These are phyloP conservation scores for Symphodus melops DNA, from an alignment of 2,113 vertebrate species.

Conservation along the genomic window DNA sequence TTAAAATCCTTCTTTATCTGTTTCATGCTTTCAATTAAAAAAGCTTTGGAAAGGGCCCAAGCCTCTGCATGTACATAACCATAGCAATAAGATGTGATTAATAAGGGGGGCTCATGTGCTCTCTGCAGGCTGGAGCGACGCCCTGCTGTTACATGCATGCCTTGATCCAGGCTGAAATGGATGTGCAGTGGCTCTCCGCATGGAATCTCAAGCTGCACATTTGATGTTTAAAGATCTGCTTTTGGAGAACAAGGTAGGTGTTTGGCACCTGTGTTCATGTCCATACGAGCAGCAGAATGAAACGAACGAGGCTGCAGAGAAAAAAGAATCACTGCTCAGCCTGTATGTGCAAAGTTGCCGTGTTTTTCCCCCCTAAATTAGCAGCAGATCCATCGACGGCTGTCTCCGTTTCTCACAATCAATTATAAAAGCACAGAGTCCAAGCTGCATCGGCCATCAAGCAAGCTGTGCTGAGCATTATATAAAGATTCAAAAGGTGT, in stretches of 20 bases:
- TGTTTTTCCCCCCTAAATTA: constrained; percentile 72
- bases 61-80: constrained; percentile 70
- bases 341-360: constrained; percentile 44
- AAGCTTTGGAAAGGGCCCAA: constrained; percentile 69
- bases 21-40: constrained; percentile 82
- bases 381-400: constrained; percentile 63
- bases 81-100: constrained; percentile 75
- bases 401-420: constrained; percentile 53
- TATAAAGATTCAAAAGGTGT: constrained; percentile 17
- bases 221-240: constrained; percentile 52
- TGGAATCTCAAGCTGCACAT: constrained; percentile 57
- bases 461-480: constrained; percentile 44
- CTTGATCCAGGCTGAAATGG: constrained; percentile 36
- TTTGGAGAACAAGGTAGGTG: constrained; percentile 61
- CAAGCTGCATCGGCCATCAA: constrained; percentile 60
- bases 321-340: constrained; percentile 5
- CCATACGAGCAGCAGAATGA: constrained; percentile 30
- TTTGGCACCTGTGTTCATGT: constrained; percentile 53
- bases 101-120: constrained; percentile 46
- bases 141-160: constrained; percentile 56
- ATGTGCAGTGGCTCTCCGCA: background rate
- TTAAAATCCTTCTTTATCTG: constrained; percentile 80
- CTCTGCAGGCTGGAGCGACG: constrained; percentile 39
- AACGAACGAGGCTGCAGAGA: constrained; percentile 11
- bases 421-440: constrained; percentile 60